Evolutionary conservation across 2,888 invertebrate species (phyloP).

Genomic region (Dicycla oo): DNA sequence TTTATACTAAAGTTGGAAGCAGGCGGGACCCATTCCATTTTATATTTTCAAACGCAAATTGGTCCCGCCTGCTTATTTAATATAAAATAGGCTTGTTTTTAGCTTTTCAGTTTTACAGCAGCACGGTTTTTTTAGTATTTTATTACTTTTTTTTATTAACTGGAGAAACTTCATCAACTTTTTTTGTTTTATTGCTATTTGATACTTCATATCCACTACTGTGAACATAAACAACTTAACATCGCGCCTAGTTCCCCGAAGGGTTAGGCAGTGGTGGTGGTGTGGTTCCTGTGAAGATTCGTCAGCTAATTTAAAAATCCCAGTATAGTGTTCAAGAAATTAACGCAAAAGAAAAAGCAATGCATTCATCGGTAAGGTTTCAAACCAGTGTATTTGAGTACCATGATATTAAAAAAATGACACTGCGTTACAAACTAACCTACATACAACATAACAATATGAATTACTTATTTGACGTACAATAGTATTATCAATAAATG

Average conservation of each 20-base stretch:
- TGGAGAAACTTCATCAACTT: neutral
- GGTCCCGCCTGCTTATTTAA: no score
- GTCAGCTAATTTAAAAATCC: neutral
- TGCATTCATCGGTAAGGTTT: slow-evolving; percentile 63
- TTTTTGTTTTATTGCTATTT: neutral
- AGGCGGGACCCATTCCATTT: no score
- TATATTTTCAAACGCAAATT: no score
- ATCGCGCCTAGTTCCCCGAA: no score
- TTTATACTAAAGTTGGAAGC: no score
- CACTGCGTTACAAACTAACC: slow-evolving; percentile 62
- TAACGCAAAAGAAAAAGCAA: slow-evolving; percentile 40
- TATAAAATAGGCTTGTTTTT: no score
- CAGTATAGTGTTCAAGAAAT: neutral
- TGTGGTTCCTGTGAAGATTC: neutral
- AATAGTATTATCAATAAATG: slow-evolving; percentile 52
- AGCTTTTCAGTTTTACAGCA: no score
- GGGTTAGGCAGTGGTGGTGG: no score
- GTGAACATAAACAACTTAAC: neutral
- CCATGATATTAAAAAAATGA: slow-evolving; percentile 63
- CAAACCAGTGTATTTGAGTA: slow-evolving; percentile 70
- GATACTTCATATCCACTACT: neutral
- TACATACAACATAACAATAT: slow-evolving; percentile 66
- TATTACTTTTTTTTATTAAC: no score
- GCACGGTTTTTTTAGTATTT: no score
- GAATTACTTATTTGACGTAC: slow-evolving; percentile 49